Conservation (phyloP, 2,797 vertebrate genomes). For the Pipistrellus kuhlii region DNA sequence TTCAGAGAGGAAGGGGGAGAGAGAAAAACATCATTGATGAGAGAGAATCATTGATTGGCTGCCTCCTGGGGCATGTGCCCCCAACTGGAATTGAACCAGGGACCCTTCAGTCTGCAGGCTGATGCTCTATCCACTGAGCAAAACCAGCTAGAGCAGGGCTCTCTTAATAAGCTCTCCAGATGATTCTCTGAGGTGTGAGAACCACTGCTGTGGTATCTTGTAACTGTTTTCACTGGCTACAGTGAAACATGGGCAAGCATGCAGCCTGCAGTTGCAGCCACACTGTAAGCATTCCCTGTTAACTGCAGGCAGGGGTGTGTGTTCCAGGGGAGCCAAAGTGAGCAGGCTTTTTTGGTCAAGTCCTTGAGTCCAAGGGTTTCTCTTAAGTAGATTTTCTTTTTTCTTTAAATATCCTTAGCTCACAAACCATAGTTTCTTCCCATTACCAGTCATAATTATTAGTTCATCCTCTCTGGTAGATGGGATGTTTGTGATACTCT, state of each 20-base stretch:
- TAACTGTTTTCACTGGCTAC: neutral
- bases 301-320: rapidly evolving
- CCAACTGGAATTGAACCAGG: too few relatives aligned
- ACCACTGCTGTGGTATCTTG: neutral
- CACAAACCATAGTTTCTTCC: neutral
- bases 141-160: neutral
- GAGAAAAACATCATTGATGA: too few relatives aligned
- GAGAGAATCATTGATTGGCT: too few relatives aligned
- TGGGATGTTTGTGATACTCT: neutral
- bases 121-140: too few relatives aligned
- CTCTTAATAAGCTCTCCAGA: neutral
- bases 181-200: neutral
- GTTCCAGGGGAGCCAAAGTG: neutral
- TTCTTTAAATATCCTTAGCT: constrained; percentile 1
- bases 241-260: neutral
- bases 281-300: neutral
- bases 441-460: neutral
- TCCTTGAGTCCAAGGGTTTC: neutral
- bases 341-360: neutral
- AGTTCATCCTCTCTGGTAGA: neutral
- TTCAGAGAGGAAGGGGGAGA: too few relatives aligned
- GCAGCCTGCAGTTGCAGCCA: neutral
- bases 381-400: neutral
- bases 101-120: too few relatives aligned
- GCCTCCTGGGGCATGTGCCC: too few relatives aligned